These are phyloP conservation scores for Scomber scombrus DNA, from an alignment of 2,113 vertebrate genomes.

Conservation along the genomic window DNA sequence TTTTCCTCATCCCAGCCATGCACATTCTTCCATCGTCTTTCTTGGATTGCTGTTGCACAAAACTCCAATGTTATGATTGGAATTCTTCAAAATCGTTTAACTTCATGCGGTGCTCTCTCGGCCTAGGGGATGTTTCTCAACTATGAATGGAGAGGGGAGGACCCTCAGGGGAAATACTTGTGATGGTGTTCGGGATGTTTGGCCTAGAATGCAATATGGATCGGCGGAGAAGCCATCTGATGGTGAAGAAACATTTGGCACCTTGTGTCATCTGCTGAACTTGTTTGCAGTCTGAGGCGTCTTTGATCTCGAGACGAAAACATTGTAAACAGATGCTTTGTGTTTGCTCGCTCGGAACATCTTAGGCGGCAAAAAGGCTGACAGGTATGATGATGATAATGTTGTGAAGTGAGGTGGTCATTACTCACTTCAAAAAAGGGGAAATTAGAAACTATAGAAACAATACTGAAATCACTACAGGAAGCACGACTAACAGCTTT, in stretches of 20 bases:
- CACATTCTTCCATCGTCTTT: conserved; percentile 57
- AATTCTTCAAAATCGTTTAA: conserved; percentile 82
- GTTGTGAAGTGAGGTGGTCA: conserved; percentile 54
- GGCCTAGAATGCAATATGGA: conserved; percentile 70
- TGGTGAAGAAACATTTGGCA: conserved; percentile 72
- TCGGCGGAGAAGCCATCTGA: conserved; percentile 65
- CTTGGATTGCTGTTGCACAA: conserved; percentile 59
- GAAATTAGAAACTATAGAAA: conserved; percentile 61
- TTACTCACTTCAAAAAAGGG: conserved; percentile 54
- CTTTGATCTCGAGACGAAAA: conserved; percentile 71
- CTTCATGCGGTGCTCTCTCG: conserved; percentile 67
- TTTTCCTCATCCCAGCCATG: conserved; percentile 33
- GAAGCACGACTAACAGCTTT: conserved; percentile 34
- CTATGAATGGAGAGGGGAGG: conserved; percentile 60
- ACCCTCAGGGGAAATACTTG: conserved; percentile 76
- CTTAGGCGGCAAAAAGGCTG: conserved; percentile 69
- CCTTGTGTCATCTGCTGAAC: conserved; percentile 68
- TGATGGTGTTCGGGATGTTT: conserved; percentile 67
- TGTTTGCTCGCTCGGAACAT: conserved; percentile 62
- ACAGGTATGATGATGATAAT: conserved; percentile 65
- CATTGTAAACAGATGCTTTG: conserved; percentile 72
- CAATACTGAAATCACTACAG: conserved; percentile 57
- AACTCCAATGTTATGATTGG: conserved; percentile 80
- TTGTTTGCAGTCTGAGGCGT: conserved; percentile 65
- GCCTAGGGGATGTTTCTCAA: conserved; percentile 61